These are phyloP conservation scores for Lepus oiostolus DNA, from an alignment of 2,797 vertebrate species.

Conservation along the genomic window DNA sequence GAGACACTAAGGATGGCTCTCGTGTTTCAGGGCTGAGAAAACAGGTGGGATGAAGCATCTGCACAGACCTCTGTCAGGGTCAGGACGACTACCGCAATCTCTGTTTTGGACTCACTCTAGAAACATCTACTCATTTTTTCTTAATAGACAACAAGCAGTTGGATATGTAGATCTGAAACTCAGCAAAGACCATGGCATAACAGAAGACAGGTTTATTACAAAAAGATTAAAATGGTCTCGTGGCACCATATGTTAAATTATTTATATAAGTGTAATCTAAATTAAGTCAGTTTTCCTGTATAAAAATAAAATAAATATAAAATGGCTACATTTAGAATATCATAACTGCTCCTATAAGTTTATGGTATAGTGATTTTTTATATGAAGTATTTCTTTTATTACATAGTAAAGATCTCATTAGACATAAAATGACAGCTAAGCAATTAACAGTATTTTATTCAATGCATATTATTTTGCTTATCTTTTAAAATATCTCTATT, in stretches of 20 bases:
- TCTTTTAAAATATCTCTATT: conserved; percentile 39
- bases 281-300: conserved; percentile 22
- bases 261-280: not conserved
- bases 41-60: not conserved
- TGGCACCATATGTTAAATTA: not conserved
- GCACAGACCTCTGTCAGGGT: no score
- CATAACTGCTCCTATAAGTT: conserved; percentile 34
- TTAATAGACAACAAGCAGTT: not conserved
- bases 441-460: conserved; percentile 41
- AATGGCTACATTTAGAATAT: not conserved
- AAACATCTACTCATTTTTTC: not conserved
- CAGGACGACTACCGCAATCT: not conserved
- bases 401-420: not conserved
- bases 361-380: not conserved
- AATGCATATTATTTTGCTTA: not conserved
- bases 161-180: not conserved
- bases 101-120: not conserved
- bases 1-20: not conserved
- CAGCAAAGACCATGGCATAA: not conserved
- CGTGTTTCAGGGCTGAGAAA: not conserved
- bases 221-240: conserved; percentile 13
- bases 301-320: conserved; percentile 4
- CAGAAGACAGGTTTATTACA: not conserved
- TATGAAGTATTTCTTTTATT: conserved; percentile 29
- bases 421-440: conserved; percentile 31